A percentile compares a stretch with the other conserved stretches of the same genome.
phyloP scores from a whole-genome alignment of 2,888 invertebrate species.

The Pogonocherus hispidulus region DNA sequence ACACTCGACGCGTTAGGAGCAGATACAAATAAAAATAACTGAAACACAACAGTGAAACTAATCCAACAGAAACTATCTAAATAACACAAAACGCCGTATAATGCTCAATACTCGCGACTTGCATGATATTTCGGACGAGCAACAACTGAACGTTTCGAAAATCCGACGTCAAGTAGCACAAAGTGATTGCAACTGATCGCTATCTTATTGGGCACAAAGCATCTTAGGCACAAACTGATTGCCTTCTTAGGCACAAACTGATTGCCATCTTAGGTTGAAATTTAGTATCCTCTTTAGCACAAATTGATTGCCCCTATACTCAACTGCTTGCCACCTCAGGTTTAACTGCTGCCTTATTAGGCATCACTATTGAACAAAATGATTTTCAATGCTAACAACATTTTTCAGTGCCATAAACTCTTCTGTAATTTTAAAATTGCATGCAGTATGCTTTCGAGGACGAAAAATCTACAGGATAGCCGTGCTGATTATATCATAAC shows the following conservation, averaged over 20 bases:
- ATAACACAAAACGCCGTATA: constrained; percentile 41
- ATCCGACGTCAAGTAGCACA: constrained; percentile 17
- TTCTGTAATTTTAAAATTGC: too few relatives aligned
- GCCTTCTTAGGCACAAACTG: not conserved
- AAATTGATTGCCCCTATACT: too few relatives aligned
- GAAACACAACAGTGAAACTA: constrained; percentile 48
- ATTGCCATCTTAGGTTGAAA: too few relatives aligned
- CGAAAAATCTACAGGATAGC: too few relatives aligned
- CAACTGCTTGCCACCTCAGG: too few relatives aligned
- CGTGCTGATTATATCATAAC: too few relatives aligned
- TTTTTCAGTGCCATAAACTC: too few relatives aligned
- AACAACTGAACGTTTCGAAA: constrained; percentile 33
- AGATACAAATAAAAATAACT: not conserved
- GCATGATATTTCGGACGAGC: constrained; percentile 29
- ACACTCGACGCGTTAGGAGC: constrained; percentile 43
- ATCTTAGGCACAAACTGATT: not conserved
- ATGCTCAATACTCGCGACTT: constrained; percentile 36
- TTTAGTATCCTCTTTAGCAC: too few relatives aligned
- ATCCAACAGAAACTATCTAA: constrained; percentile 50
- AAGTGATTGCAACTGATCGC: constrained; percentile 14
- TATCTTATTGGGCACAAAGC: not conserved
- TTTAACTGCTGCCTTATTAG: too few relatives aligned
- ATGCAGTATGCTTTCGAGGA: too few relatives aligned
- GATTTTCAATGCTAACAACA: too few relatives aligned
- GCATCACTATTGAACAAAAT: too few relatives aligned